Evolutionary conservation across 2,113 vertebrate species (phyloP).

Genomic region (Tyrannus savana): DNA sequence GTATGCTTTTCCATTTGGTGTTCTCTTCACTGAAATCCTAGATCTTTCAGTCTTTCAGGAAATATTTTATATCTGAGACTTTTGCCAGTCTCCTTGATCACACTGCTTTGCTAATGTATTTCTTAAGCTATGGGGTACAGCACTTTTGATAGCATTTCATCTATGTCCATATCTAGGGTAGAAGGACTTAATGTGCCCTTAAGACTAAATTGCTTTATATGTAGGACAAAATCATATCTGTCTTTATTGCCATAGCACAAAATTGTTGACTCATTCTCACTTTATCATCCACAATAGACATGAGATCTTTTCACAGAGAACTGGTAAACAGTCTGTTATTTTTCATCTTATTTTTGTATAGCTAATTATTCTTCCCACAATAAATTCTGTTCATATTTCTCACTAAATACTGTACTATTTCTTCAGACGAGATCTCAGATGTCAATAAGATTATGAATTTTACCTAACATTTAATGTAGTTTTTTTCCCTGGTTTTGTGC

Average conservation of each 20-base stretch:
- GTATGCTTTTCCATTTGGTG: background rate
- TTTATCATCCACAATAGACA: background rate
- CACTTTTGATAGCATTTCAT: background rate
- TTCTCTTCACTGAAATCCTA: background rate
- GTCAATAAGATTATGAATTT: background rate
- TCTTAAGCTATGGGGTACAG: background rate
- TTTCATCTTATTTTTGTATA: background rate
- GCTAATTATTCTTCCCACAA: background rate
- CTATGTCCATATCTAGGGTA: background rate
- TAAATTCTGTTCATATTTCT: background rate
- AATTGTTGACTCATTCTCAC: background rate
- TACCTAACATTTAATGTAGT: background rate
- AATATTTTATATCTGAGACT: background rate
- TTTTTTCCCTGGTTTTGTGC: background rate
- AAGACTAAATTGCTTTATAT: background rate
- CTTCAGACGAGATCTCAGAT: background rate
- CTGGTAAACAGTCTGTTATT: background rate
- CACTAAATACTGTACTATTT: background rate
- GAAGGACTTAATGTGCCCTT: background rate
- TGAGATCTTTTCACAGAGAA: background rate
- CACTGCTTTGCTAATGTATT: background rate
- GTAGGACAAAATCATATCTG: background rate
- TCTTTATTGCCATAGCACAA: background rate
- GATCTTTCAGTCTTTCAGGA: background rate
- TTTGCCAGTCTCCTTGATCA: background rate